Percentiles rank a stretch among this genome's conserved stretches.
Conservation (phyloP, 2,113 vertebrate species). For the Malurus elegans region DNA sequence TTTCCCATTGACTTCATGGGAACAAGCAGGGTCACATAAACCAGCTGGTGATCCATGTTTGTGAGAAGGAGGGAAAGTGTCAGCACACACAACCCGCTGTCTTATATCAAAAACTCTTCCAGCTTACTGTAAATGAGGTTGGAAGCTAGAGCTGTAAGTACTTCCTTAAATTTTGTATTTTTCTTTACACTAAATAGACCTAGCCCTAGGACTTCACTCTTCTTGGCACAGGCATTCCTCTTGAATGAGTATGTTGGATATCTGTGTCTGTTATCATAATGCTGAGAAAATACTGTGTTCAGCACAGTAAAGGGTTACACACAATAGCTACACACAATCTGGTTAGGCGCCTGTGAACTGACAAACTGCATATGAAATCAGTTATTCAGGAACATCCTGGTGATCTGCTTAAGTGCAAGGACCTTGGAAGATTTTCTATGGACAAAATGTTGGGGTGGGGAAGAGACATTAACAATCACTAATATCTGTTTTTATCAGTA, state of each 20-base stretch:
- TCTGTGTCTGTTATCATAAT: conserved; percentile 5
- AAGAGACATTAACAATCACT: neutral
- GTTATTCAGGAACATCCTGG: neutral
- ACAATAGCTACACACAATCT: neutral
- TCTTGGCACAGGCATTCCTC: conserved; percentile 30
- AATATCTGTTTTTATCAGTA: neutral
- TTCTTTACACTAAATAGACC: conserved; percentile 36
- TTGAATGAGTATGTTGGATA: conserved; percentile 4
- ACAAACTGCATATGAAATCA: neutral
- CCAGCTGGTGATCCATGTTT: conserved; percentile 56
- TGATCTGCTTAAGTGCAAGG: neutral
- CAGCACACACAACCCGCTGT: conserved; percentile 38
- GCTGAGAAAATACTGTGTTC: neutral
- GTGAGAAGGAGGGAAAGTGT: conserved; percentile 22
- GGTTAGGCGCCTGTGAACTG: conserved; percentile 1
- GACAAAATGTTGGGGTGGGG: neutral
- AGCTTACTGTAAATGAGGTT: conserved; percentile 35
- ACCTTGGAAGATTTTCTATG: neutral
- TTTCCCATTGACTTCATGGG: conserved; percentile 12
- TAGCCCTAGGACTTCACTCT: neutral
- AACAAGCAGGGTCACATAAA: conserved; percentile 32
- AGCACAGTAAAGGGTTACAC: neutral
- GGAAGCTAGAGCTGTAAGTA: conserved; percentile 35
- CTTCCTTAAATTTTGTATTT: conserved; percentile 26
- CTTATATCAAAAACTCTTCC: conserved; percentile 66